Base-by-base conservation (phyloP, 2,113 vertebrate species). In the Lichenostomus cassidix region DNA sequence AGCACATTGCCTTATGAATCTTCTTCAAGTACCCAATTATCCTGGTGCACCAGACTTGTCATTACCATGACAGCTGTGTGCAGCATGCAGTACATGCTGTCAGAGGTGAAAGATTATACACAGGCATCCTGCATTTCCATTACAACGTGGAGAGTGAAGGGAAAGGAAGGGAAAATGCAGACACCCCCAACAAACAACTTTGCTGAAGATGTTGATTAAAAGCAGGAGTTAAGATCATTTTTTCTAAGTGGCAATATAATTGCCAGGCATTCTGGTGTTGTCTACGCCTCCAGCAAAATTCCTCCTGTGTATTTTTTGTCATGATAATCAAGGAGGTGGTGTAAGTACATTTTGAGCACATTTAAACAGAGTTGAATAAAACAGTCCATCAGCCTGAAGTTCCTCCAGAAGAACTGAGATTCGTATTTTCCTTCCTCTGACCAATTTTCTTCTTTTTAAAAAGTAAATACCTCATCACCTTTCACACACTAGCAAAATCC, bases 11-110 rank as follows among this genome's bases (percentile, higher is more conserved):
- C 90, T 96, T 97, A 97, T 98, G 98, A 98, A 98, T 98, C 98
- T 98, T 97, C 97, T 97, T 97, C 97, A 97, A 98, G 96, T 97
- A 97, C 96, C 97, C 98, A 98, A 98, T 98, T 98, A 98, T 97
- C 97, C 85, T 29, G 80, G 94, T 79, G 92, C 91, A 94, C 91
- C 88, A 91, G 90, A 78, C 94, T 90, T 93, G 97, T 98, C 98
- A 97, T 96, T 73, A 90, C 94, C 93, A 94, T 96, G 98, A 98
- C 98, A 98, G 97, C 97, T 94, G 88, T 25, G 65, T 87, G 95
- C 87, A 59, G 79, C 35, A 68, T 5, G 68, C 94, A 86, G 89
- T 91, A 89, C 89, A 37, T 8, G 83, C 96, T 97, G 94, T 95
- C 96, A 97, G 97, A 97, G 95, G 97, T 98, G 97, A 97, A 96